Evolutionary conservation across 2,113 vertebrate genomes (phyloP).

Genomic region (Chloropsis hardwickii): DNA sequence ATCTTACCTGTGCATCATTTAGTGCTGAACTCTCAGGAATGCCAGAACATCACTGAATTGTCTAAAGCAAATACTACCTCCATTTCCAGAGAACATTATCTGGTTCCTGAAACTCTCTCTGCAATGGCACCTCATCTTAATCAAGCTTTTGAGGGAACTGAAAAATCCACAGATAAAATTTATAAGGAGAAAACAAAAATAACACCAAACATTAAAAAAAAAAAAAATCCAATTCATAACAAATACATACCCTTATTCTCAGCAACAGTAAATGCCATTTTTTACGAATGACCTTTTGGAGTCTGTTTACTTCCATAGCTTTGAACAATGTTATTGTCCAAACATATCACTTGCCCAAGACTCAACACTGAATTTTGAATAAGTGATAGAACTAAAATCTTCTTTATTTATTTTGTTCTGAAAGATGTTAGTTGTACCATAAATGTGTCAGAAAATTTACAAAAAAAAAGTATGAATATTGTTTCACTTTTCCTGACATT

Average conservation of each 20-base stretch:
- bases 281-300: not conserved
- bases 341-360: not conserved
- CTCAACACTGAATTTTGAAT: not conserved
- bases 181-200: not conserved
- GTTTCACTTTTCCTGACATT: not conserved
- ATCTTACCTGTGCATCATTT: not conserved
- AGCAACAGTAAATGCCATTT: not conserved
- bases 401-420: not conserved
- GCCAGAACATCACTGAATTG: not conserved
- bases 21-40: not conserved
- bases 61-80: not conserved
- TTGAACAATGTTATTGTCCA: not conserved
- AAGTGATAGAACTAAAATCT: not conserved
- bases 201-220: not conserved
- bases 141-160: not conserved
- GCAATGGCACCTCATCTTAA: too few species aligned
- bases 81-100: not conserved
- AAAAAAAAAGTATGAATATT: not conserved
- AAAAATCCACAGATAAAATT: not conserved
- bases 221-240: not conserved
- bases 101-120: not conserved
- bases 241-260: not conserved
- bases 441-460: not conserved
- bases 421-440: not conserved
- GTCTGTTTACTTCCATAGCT: not conserved